A percentile compares a stretch with the other conserved stretches of the same genome.
These are phyloP conservation scores for Ornithoptera priamus DNA, from an alignment of 2,888 invertebrate genomes.

Conservation along the genomic window DNA sequence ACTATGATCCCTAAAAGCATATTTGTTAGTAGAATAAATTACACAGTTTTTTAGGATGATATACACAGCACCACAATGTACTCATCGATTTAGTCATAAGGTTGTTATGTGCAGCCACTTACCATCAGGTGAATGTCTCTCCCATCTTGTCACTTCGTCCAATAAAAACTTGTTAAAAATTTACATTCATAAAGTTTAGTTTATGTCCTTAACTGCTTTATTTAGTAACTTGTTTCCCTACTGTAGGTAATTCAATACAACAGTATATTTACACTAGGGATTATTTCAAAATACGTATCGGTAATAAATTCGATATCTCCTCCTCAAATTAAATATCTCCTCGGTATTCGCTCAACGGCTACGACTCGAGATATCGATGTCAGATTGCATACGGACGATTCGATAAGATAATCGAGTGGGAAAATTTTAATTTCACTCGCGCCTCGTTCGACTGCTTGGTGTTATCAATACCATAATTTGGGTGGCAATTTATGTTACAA, in stretches of 20 bases:
- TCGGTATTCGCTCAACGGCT: conserved; percentile 20
- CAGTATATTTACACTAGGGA: conserved; percentile 14
- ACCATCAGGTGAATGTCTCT: no score
- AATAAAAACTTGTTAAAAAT: no score
- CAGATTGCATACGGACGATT: conserved; percentile 20
- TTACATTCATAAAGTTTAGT: no score
- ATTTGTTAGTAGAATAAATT: no score
- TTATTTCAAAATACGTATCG: conserved; percentile 13
- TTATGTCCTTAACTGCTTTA: no score
- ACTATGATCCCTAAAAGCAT: no score
- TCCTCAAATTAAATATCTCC: conserved; percentile 20
- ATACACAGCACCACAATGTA: no score
- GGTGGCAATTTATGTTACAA: conserved; percentile 26
- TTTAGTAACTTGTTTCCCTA: conserved; percentile 1
- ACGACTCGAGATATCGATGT: conserved; percentile 26
- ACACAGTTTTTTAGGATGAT: no score
- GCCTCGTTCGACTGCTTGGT: conserved; percentile 15
- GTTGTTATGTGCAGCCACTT: no score
- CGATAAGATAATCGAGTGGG: conserved; percentile 29
- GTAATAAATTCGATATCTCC: conserved; percentile 27
- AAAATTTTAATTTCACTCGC: conserved; percentile 29
- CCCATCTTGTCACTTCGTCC: no score
- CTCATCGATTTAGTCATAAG: no score
- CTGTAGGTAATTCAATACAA: conserved; percentile 19
- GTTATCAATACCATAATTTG: conserved; percentile 19